Evolutionary conservation across 2,888 invertebrate species (phyloP).

Genomic region (Tryphoninae sp.): DNA sequence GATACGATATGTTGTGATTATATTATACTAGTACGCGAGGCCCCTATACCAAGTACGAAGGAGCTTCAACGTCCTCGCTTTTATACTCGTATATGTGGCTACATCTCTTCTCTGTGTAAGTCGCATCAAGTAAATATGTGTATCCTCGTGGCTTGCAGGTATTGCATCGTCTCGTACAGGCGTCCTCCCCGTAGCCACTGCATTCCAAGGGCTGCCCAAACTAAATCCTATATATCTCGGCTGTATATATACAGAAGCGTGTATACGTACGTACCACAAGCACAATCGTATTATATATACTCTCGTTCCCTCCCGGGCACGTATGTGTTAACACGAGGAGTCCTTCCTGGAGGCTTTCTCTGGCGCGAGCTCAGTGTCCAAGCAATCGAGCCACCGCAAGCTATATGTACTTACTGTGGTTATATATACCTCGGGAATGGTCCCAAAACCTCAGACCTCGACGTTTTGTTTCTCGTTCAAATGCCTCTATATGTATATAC

Average conservation of each 20-base stretch:
- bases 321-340: slow-evolving; percentile 62
- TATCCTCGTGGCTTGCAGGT: slow-evolving; percentile 47
- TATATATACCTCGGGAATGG: slow-evolving; percentile 4
- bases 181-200: slow-evolving; percentile 70
- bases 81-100: slow-evolving; percentile 2
- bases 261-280: slow-evolving; percentile 45
- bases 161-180: slow-evolving; percentile 54
- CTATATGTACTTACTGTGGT: slow-evolving; percentile 44
- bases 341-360: slow-evolving; percentile 61
- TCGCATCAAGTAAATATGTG: slow-evolving; percentile 9
- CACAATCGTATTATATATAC: slow-evolving; percentile 48
- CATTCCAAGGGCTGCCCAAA: slow-evolving; percentile 78
- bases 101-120: background rate
- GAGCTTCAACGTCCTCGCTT: slow-evolving; percentile 29
- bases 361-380: slow-evolving; percentile 45
- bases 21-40: slow-evolving; percentile 46
- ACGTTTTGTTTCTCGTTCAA: background rate
- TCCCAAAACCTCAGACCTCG: slow-evolving; percentile 29
- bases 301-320: slow-evolving; percentile 35
- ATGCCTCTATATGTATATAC: background rate
- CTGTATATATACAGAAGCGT: slow-evolving; percentile 34
- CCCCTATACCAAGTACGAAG: slow-evolving; percentile 27
- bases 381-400: slow-evolving; percentile 50
- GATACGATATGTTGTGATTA: slow-evolving; percentile 36
- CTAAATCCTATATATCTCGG: slow-evolving; percentile 73